phyloP scores from a whole-genome alignment of 2,888 invertebrate genomes.

The Stegana nigrithorax region DNA sequence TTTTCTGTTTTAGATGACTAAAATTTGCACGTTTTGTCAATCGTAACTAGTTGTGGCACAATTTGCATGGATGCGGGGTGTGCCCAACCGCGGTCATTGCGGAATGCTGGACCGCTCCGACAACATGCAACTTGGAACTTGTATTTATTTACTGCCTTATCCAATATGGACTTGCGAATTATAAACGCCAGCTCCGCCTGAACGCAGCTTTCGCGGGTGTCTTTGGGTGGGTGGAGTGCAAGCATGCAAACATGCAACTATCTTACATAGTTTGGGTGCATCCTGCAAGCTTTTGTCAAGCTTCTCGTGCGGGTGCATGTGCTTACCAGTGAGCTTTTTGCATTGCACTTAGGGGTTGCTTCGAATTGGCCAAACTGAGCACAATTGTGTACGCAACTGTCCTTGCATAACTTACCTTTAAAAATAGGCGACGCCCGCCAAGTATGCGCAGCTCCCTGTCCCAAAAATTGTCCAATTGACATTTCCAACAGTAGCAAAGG shows the following conservation, averaged over 20 bases:
- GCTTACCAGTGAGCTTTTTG: constrained; percentile 38
- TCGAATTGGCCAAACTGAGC: not conserved
- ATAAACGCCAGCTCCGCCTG: constrained; percentile 18
- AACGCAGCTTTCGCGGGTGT: constrained; percentile 19
- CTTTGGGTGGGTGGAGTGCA: not conserved
- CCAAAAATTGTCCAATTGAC: constrained; percentile 68
- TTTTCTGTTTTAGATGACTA: constrained; percentile 42
- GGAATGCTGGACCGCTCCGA: constrained; percentile 59
- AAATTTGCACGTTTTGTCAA: constrained; percentile 35
- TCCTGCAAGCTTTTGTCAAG: constrained; percentile 29
- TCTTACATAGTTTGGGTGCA: not conserved
- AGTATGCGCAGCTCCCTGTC: constrained; percentile 68
- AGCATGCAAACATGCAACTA: constrained; percentile 25
- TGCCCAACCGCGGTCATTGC: constrained; percentile 58
- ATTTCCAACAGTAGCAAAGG: constrained; percentile 68
- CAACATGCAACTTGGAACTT: not conserved
- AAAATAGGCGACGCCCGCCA: constrained; percentile 69
- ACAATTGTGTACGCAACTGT: not conserved
- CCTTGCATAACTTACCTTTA: constrained; percentile 61
- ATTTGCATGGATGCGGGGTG: constrained; percentile 55
- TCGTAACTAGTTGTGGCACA: constrained; percentile 43
- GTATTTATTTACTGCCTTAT: constrained; percentile 37
- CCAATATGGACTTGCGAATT: constrained; percentile 52
- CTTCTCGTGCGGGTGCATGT: not conserved
- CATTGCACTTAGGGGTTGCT: constrained; percentile 5